Base-by-base conservation (phyloP, 2,888 invertebrate species). In the Cancer borealis region DNA sequence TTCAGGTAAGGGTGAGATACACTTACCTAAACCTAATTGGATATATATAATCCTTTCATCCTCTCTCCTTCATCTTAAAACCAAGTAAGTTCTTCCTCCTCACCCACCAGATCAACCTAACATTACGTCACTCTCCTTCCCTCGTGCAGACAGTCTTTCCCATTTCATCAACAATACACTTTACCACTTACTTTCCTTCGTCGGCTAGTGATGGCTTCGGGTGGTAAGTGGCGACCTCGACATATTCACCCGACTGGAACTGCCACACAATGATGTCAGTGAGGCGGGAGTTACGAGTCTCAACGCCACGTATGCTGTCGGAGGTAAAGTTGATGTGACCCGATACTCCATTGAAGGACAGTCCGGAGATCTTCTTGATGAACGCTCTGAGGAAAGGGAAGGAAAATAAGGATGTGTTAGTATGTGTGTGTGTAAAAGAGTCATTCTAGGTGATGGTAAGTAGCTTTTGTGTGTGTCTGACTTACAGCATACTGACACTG, bases 271-370 rank as follows among this genome's bases (percentile, higher is more conserved):
- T 96, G 90, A 97, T 96, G 93, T 96, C 96, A 17, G 96, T 96
- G 10, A 96, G 96, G 54, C 94, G 89, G 12, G 84, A 84, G 39
- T 84, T 84, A 14, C 84, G 84, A 10, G 84, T 84, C 84, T 84
- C 84, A 10, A 30, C 39, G 39, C 84, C 84, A 47, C 98, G 97
- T 2, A 98, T 98, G 0, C 98, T 97, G 0, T 98, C 98, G 26
- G 95, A 89, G 0, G 97, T 97, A 96, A 98, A 98, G 96, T 97
- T 97, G 5, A 98, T 98, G 94, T 97, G 97, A 0, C 98, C 98
- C 0, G 98, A 98, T 0, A 98, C 98, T 3, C 98, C 98, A 92
- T 97, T 96, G 96, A 98, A 98, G 96, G 94, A 90, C 0, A 94
- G 30, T 3, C 92, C 73, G 21, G 93, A 89, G 30, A 95, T 91